A percentile compares a stretch with the other conserved stretches of the same genome.
phyloP scores from a whole-genome alignment of 2,888 invertebrate species.

The Argyra leucocephala region DNA sequence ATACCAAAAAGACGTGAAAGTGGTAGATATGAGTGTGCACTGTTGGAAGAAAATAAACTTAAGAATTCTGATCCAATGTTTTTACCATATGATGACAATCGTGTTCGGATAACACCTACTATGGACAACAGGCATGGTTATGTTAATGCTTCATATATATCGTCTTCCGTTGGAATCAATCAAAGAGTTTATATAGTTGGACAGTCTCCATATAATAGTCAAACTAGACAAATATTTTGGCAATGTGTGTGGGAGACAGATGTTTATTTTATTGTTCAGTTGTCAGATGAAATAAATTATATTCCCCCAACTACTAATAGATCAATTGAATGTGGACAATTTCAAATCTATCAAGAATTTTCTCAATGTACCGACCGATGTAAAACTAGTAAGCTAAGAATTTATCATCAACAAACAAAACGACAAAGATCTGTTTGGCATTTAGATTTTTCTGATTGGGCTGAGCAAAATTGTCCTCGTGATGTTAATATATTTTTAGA shows the following conservation, averaged over 20 bases:
- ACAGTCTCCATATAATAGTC: slow-evolving; percentile 38
- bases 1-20: slow-evolving; percentile 65
- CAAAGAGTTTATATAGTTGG: slow-evolving; percentile 75
- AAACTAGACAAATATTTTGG: slow-evolving; percentile 59
- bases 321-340: slow-evolving; percentile 58
- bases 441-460: slow-evolving; percentile 70
- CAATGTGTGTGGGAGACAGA: slow-evolving; percentile 85
- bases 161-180: slow-evolving; percentile 70
- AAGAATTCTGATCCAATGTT: slow-evolving; percentile 50
- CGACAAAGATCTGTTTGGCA: slow-evolving; percentile 66
- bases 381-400: slow-evolving; percentile 52
- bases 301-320: slow-evolving; percentile 52
- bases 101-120: slow-evolving; percentile 71
- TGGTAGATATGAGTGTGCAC: slow-evolving; percentile 62
- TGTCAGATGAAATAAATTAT: slow-evolving; percentile 58
- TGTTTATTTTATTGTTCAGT: slow-evolving; percentile 68
- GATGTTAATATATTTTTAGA: slow-evolving; percentile 47
- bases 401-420: slow-evolving; percentile 49
- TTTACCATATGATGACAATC: slow-evolving; percentile 79
- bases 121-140: slow-evolving; percentile 79
- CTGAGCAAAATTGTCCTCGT: slow-evolving; percentile 46
- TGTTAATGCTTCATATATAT: slow-evolving; percentile 85
- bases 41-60: slow-evolving; percentile 57
- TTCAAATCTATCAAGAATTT: slow-evolving; percentile 61
- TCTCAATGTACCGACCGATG: slow-evolving; percentile 57